Conservation (phyloP, 2,113 vertebrate species). For the Steatornis caripensis region DNA sequence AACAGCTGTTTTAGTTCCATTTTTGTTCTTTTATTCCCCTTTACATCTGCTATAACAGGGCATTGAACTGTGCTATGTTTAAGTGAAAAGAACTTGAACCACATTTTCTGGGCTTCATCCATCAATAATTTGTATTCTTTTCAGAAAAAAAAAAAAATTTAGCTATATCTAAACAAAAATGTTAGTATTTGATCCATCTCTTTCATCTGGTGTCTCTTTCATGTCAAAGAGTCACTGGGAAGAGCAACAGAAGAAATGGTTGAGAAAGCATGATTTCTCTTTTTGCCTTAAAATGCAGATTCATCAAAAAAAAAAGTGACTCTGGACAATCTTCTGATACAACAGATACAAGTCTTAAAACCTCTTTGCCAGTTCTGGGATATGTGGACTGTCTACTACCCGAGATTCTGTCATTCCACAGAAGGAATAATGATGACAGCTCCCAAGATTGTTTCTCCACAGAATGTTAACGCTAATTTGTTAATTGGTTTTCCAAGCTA, state of each 20-base stretch:
- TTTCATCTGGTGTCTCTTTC: neutral
- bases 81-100: neutral
- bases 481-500: constrained; percentile 52
- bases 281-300: neutral
- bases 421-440: constrained; percentile 16
- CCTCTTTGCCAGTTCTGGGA: neutral
- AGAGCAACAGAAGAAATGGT: neutral
- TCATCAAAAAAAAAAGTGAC: neutral
- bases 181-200: neutral
- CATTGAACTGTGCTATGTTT: neutral
- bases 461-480: neutral
- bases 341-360: neutral
- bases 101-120: neutral
- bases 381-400: neutral
- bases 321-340: neutral
- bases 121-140: neutral
- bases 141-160: neutral
- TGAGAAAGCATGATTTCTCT: neutral
- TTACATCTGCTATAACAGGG: neutral
- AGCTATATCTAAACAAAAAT: neutral
- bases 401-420: neutral
- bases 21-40: neutral
- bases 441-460: constrained; percentile 24
- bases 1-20: neutral
- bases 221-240: neutral